These are phyloP conservation scores for Diarsia brunnea DNA, from an alignment of 2,888 invertebrate genomes.

Conservation along the genomic window DNA sequence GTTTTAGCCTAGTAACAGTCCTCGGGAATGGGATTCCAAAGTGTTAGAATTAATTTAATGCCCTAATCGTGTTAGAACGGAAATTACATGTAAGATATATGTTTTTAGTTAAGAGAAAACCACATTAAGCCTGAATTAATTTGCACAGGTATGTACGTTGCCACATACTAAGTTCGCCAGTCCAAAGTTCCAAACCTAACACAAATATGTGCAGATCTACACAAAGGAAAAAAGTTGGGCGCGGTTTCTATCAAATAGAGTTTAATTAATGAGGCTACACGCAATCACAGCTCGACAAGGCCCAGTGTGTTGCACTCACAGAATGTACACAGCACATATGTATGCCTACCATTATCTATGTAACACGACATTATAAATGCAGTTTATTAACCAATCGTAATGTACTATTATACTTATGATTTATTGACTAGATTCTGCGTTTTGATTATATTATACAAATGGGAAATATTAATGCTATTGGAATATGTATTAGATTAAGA, in stretches of 20 bases:
- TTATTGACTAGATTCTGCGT: conserved; percentile 53
- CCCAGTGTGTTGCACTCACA: conserved; percentile 34
- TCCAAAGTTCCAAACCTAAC: not conserved
- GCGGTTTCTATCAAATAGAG: conserved; percentile 7
- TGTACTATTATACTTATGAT: conserved; percentile 50
- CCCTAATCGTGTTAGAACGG: not conserved
- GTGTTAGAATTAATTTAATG: conserved; percentile 9
- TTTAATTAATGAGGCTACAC: conserved; percentile 25
- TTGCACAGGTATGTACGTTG: not conserved
- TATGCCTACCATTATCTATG: conserved; percentile 38
- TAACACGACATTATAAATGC: conserved; percentile 44
- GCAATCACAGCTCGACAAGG: conserved; percentile 35
- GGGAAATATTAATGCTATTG: conserved; percentile 38
- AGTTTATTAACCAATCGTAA: conserved; percentile 47
- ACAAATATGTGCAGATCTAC: not conserved
- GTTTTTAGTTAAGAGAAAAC: conserved; percentile 14
- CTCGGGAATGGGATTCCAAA: conserved; percentile 5
- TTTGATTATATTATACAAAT: conserved; percentile 56
- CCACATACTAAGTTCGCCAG: not conserved
- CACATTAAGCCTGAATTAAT: not conserved
- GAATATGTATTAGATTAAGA: conserved; percentile 50
- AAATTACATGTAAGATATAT: not conserved
- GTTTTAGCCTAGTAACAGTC: conserved; percentile 11
- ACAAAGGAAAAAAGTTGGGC: conserved; percentile 1
- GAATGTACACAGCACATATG: conserved; percentile 14